Base-by-base conservation (phyloP, 2,888 invertebrate genomes). In the Melolontha melolontha region DNA sequence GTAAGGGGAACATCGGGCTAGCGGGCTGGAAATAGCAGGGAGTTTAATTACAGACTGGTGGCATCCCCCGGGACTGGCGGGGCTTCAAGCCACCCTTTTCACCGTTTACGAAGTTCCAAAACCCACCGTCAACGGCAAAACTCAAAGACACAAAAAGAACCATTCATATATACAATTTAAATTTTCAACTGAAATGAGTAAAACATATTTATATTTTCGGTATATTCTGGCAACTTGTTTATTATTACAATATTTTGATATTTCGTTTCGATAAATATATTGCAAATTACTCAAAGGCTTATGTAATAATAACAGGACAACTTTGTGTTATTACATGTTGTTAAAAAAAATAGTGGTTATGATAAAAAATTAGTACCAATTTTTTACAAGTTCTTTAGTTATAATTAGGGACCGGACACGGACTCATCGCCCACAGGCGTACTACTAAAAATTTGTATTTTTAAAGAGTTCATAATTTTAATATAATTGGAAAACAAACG, bases 41-140 rank as follows among this genome's bases (percentile, higher is more conserved):
- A 80, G 82, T 82, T 82, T 82, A 82, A 82, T 82, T 82, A 82
- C 81, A 81, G 81, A 80, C 82, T 79, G 78, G 78, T 79, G 76
- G 78, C 79, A 77, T 81, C 81, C 81, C 81, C 74, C 70, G 80
- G 79, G 81, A 81, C 76, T 76, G 78, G 75, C 75, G 79, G 80
- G 80, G 80, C 80, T 79, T 79, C 80, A 76, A 75, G 72, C 74
- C 74, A 74, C 72, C 75, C 75, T 73, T 74, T 73, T 71, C 69
- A 67, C 72, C 70, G 67, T 47, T 62, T 68, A 49, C 68, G 44
- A 55, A 70, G 71, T 68, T 72, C 71, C 73, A 70, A 72, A 73
- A 74, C 69, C 69, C 70, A 66, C 41, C 67, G 69, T 72, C 73
- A 72, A 72, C 75, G 72, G 70, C 67, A 70, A 74, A 75, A 73